Conservation (phyloP, 2,888 invertebrate genomes). For the Sarcophaga carnaria region DNA sequence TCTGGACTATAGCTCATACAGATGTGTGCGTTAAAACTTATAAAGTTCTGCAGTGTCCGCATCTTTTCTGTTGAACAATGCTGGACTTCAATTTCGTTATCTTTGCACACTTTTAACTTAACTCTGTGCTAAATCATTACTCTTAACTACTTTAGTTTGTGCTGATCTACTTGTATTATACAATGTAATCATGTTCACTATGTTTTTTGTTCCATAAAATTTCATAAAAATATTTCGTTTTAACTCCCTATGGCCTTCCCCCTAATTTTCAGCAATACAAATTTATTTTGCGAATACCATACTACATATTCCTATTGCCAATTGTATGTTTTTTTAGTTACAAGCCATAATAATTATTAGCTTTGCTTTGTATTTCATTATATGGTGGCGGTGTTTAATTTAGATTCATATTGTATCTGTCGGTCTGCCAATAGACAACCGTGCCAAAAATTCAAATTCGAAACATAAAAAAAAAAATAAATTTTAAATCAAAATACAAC, state of each 20-base stretch:
- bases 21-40: too few relatives aligned
- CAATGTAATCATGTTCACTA: too few relatives aligned
- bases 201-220: too few relatives aligned
- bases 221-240: background rate
- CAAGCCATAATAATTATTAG: constrained; percentile 30
- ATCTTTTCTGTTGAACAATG: too few relatives aligned
- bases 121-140: too few relatives aligned
- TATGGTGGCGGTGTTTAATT: constrained; percentile 2
- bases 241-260: background rate
- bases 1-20: too few relatives aligned
- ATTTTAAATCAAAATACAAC: background rate
- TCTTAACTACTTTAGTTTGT: too few relatives aligned
- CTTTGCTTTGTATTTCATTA: constrained; percentile 1
- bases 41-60: too few relatives aligned
- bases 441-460: constrained; percentile 36
- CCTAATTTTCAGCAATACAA: background rate
- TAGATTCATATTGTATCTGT: constrained; percentile 15
- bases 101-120: too few relatives aligned
- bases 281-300: background rate
- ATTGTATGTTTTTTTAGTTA: constrained; percentile 10
- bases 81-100: too few relatives aligned
- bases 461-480: background rate
- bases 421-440: constrained; percentile 2
- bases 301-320: constrained; percentile 5
- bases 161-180: too few relatives aligned